Evolutionary conservation across 1,140 invertebrate genomes (phyloP), one percentile per base, ranked within the genome.

Genomic region (Drosophila quadrilineata): DNA sequence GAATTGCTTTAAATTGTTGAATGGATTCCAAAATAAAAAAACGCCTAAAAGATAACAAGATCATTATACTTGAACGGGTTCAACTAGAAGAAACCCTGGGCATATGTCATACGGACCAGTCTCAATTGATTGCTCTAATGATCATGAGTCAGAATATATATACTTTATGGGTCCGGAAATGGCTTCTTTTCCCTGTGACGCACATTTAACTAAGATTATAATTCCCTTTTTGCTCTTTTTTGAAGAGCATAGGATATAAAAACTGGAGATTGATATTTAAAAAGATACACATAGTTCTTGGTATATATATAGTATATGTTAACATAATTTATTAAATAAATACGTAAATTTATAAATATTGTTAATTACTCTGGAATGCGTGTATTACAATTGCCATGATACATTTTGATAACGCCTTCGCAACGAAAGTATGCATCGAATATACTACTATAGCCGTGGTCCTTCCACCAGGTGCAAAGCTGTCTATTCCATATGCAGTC

Each of bases 341-440:
- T 46, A 29, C 24, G 43, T 54, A 21, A 38, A 10, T 45, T 40
- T 29, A 29, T 16, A 52, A 38, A 16, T 57, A 10, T 24, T 22
- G 10, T 46, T 64, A 28, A 49, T 75, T 71, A 88, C 77, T 91
- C 90, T 60, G 94, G 94, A 76, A 96, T 94, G 40, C 92, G 91
- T 26, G 95, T 95, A 90, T 96, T 95, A 89, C 95, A 96, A 91
- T 97, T 97, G 1, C 95, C 96, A 90, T 97, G 96, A 89, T 95
- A 95, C 21, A 97, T 90, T 90, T 94, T 93, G 4, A 94, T 91
- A 59, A 92, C 89, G n/a, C 93, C 93, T 50, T 93, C 89, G 88
- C 96, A 97, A 29, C 91, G 91, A 48, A 94, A 94, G 91, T 96
- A 97, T 57, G 92, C 89, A 65, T 94, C 92, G 87, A 97, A 97